Evolutionary conservation across 2,888 invertebrate species (phyloP), one percentile per base, ranked within the genome.

Genomic region (Lasioglossum calceatum): DNA sequence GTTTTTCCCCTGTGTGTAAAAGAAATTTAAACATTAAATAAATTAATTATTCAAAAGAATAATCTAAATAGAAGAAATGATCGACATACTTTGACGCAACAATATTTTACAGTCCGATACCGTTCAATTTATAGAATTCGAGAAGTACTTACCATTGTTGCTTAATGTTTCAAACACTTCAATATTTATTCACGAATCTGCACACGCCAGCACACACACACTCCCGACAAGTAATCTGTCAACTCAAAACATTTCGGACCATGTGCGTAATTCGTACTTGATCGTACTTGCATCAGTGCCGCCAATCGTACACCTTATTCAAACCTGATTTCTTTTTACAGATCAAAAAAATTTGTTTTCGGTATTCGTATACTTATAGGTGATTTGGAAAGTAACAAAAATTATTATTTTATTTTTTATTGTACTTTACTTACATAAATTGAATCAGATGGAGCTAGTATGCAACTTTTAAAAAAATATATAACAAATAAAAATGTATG

Each of bases 1-100:
- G 93, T 97, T 96, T 95, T 98, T 98, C 1, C 98, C 98, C 98
- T 98, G 92, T 87, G 12, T 12, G 44, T 44, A 44, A 58, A 39
- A 36, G 0, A 47, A 74, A 86, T 54, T 5, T 27, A 27, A 61
- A 42, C 16, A 14, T 58, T 1, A n/a, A 14, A 74, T 71, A 14
- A 42, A 44, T 7, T 0, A 44, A 39, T 42, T 39, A 4, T 23
- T 42, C 3, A 10, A 12, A 58, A 76, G 67, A 39, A 79, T 86
- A 81, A 85, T 79, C 81, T 84, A 36, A 2, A 36, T 36, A 74
- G 19, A 77, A 23, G 2, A 71, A 2, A 71, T 7, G 19, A 39
- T 8, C n/a, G 0, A 36, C 19, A 32, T 1, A 27, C 23, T 36
- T 61, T 27, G 16, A 64, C n/a, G 23, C 47, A 36, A 2, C 1